Conservation (phyloP, 1,140 invertebrate species). For the Rhizoglyphus robini region DNA sequence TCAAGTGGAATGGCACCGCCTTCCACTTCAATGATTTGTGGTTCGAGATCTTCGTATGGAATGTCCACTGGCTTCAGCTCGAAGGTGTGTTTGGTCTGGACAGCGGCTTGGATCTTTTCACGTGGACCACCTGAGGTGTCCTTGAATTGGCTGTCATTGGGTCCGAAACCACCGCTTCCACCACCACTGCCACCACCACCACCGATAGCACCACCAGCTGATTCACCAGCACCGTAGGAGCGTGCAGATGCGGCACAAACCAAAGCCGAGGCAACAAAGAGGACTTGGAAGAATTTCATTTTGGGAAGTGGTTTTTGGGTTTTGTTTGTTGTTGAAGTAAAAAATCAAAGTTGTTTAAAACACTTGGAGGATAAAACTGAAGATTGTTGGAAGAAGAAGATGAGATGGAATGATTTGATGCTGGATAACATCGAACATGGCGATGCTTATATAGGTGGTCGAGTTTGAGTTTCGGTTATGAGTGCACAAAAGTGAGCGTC, state of each 20-base stretch:
- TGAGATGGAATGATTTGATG: neutral
- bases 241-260: neutral
- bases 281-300: neutral
- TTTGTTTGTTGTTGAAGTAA: neutral
- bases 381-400: neutral
- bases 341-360: too few relatives aligned
- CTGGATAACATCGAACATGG: neutral
- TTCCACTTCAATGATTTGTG: slow-evolving; percentile 15
- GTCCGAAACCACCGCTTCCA: neutral
- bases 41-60: slow-evolving; percentile 12
- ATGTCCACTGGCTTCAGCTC: slow-evolving; percentile 3
- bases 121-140: neutral
- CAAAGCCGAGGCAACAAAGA: neutral
- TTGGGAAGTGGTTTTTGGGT: neutral
- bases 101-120: slow-evolving; percentile 1
- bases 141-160: slow-evolving; percentile 7
- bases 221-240: neutral
- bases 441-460: neutral
- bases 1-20: slow-evolving; percentile 7
- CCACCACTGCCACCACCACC: neutral
- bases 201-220: neutral
- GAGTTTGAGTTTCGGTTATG: neutral
- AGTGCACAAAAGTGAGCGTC: neutral
- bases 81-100: slow-evolving; percentile 14
- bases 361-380: neutral